Evolutionary conservation across 2,113 vertebrate genomes (phyloP).

Genomic region (Podarcis muralis): DNA sequence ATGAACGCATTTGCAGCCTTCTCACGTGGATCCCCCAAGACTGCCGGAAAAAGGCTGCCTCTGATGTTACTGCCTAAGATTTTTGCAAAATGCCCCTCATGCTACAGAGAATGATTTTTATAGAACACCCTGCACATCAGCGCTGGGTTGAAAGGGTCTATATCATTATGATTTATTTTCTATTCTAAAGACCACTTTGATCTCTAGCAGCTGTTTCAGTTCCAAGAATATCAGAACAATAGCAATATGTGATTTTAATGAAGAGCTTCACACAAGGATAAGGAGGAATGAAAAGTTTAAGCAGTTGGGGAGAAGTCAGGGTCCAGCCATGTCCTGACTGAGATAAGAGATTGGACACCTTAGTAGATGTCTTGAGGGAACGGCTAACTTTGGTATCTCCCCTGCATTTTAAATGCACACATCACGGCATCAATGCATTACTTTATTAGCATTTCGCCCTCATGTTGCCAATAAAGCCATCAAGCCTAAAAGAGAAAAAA

Average conservation of each 20-base stretch:
- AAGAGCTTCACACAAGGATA: neutral
- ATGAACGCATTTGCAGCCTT: neutral
- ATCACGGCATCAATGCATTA: neutral
- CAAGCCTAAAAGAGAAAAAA: neutral
- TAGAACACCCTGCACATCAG: neutral
- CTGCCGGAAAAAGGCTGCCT: neutral
- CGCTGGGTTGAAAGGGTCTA: neutral
- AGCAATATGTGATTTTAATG: neutral
- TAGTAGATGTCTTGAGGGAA: no score
- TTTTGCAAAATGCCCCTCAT: neutral
- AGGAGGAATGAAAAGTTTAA: neutral
- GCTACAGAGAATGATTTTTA: neutral
- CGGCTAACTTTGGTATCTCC: neutral
- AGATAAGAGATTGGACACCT: neutral
- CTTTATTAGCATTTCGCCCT: neutral
- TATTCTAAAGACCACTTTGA: neutral
- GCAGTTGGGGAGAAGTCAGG: neutral
- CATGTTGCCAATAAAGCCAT: neutral
- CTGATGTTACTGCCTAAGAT: neutral
- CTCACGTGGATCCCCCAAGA: neutral
- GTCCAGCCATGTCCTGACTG: neutral
- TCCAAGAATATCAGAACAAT: neutral
- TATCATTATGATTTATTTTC: neutral
- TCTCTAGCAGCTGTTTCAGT: neutral
- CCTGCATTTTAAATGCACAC: neutral